These are phyloP conservation scores for Microplitis demolitor DNA, from an alignment of 1,140 invertebrate species.

Conservation along the genomic window DNA sequence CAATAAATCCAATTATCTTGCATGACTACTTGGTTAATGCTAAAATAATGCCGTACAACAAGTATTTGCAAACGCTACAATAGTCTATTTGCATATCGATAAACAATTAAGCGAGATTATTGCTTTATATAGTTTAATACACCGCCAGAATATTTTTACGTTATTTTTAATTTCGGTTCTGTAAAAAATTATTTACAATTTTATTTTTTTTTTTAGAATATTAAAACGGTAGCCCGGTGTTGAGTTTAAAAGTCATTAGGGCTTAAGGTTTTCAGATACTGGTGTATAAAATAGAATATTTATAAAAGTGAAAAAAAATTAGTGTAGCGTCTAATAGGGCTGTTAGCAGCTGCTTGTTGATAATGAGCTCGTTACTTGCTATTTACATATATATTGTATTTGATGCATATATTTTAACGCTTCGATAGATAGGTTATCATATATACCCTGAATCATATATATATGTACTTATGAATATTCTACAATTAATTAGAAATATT, in stretches of 20 bases:
- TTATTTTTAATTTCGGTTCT: too few relatives aligned
- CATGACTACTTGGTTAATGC: conserved; percentile 20
- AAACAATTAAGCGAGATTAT: conserved; percentile 7
- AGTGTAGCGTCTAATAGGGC: conserved; percentile 39
- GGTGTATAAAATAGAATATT: conserved; percentile 19
- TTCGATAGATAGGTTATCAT: neutral
- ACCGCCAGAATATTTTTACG: too few relatives aligned
- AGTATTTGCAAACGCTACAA: conserved; percentile 15
- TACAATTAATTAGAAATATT: too few relatives aligned
- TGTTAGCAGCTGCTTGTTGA: conserved; percentile 39
- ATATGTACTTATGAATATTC: too few relatives aligned
- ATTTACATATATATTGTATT: conserved; percentile 17
- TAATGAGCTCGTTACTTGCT: conserved; percentile 49
- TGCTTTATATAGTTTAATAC: neutral
- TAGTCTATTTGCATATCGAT: conserved; percentile 1
- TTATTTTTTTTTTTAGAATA: too few relatives aligned
- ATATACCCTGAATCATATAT: too few relatives aligned
- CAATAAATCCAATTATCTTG: conserved; percentile 30
- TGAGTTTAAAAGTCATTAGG: too few relatives aligned
- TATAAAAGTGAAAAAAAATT: conserved; percentile 47
- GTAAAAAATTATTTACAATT: too few relatives aligned
- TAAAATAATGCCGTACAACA: neutral
- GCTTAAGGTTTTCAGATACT: too few relatives aligned
- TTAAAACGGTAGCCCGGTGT: too few relatives aligned
- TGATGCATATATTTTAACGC: neutral